These are phyloP conservation scores for Syrmaticus mikado DNA, from an alignment of 2,113 vertebrate genomes.

Conservation along the genomic window DNA sequence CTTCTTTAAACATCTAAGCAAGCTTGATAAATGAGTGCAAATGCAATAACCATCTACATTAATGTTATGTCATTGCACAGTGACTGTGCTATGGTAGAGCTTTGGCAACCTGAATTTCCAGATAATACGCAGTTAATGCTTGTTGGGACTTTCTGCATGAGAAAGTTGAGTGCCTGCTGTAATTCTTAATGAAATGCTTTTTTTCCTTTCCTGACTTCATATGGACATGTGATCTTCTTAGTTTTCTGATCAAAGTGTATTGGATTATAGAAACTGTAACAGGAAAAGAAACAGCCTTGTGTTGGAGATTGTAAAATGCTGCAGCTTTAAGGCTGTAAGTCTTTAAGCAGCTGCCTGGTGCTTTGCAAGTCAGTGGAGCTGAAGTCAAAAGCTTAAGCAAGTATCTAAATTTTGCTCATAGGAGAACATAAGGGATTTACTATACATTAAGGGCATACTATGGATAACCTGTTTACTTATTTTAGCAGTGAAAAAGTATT, in stretches of 20 bases:
- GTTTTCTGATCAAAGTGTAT: not conserved
- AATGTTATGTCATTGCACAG: not conserved
- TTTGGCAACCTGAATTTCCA: conserved; percentile 19
- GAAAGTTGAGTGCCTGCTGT: not conserved
- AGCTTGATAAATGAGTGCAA: not conserved
- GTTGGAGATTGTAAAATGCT: not conserved
- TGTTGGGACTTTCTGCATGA: rapidly evolving
- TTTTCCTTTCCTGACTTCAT: not conserved
- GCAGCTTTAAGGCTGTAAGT: not conserved
- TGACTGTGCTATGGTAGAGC: not conserved
- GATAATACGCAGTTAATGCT: not conserved
- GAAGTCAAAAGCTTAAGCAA: not conserved
- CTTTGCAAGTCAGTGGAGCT: not conserved
- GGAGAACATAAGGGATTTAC: not conserved
- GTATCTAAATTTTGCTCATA: not conserved
- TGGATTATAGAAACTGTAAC: not conserved
- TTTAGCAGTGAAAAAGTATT: not conserved
- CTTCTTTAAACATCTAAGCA: not conserved
- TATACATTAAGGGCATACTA: not conserved
- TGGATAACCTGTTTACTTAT: not conserved
- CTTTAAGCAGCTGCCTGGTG: not conserved
- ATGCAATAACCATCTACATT: not conserved
- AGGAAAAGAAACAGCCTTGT: not conserved
- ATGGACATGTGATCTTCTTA: not conserved
- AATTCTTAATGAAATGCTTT: not conserved